These are phyloP conservation scores for Pyrrhia umbra DNA, from an alignment of 2,888 invertebrate genomes.

Conservation along the genomic window DNA sequence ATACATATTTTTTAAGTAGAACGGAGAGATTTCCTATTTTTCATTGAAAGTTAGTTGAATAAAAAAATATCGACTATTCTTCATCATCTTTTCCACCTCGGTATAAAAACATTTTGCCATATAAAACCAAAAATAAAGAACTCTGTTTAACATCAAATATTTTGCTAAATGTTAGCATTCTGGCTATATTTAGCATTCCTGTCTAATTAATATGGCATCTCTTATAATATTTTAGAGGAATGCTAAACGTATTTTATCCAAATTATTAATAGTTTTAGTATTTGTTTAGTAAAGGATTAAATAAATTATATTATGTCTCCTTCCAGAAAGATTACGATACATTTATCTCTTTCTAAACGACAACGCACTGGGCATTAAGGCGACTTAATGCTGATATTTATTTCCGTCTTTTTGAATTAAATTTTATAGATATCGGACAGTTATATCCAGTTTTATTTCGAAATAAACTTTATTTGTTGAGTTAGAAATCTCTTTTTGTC, in stretches of 20 bases:
- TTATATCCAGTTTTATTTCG: conserved; percentile 37
- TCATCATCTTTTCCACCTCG: background rate
- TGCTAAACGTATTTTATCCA: conserved; percentile 30
- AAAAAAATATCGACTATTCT: too few relatives aligned
- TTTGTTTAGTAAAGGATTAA: conserved; percentile 50
- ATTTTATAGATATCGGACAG: conserved; percentile 46
- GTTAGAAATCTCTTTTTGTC: conserved; percentile 12
- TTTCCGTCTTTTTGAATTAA: conserved; percentile 51
- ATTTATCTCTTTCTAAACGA: conserved; percentile 55
- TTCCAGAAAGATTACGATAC: conserved; percentile 47
- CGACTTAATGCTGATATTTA: conserved; percentile 52
- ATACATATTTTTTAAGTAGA: too few relatives aligned
- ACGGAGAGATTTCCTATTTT: too few relatives aligned
- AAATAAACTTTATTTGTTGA: conserved; percentile 27
- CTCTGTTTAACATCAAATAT: conserved; percentile 33
- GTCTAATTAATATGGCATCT: conserved; percentile 21
- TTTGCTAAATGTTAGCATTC: conserved; percentile 19
- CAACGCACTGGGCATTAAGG: conserved; percentile 48
- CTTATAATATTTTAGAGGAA: conserved; percentile 35
- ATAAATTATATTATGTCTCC: conserved; percentile 44
- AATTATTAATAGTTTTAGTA: conserved; percentile 32
- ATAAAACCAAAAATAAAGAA: conserved; percentile 18
- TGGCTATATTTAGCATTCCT: conserved; percentile 21
- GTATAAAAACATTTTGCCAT: too few relatives aligned
- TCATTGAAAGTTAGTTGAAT: too few relatives aligned